phyloP scores from a whole-genome alignment of 2,113 vertebrate species.

The Epinephelus fuscoguttatus region DNA sequence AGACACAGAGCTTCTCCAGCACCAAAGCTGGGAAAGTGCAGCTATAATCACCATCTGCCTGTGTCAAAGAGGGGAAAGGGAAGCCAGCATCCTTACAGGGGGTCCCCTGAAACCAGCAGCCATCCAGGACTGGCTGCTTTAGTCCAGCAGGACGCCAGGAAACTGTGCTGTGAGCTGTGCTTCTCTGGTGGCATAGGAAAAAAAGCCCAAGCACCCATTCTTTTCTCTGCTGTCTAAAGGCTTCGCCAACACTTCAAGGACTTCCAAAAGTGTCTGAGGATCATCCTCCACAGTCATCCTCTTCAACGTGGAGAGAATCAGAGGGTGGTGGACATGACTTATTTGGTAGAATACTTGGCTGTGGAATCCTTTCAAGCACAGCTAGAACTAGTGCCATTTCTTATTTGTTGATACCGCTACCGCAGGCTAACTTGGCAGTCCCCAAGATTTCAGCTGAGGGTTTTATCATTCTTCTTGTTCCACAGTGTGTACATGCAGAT shows the following conservation, averaged over 20 bases:
- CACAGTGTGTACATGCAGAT: background rate
- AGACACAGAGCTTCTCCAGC: constrained; percentile 14
- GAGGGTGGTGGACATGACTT: background rate
- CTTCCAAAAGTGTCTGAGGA: constrained; percentile 9
- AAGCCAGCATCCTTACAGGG: constrained; percentile 24
- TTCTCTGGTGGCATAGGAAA: constrained; percentile 16
- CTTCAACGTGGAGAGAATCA: background rate
- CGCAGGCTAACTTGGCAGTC: background rate
- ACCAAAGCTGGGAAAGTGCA: constrained; percentile 26
- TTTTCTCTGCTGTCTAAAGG: background rate
- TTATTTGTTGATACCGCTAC: background rate
- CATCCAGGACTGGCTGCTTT: constrained; percentile 25
- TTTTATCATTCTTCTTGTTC: background rate
- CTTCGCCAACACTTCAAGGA: constrained; percentile 22
- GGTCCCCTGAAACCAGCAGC: constrained; percentile 14
- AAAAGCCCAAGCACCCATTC: constrained; percentile 22
- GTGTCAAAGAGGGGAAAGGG: constrained; percentile 13
- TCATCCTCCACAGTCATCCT: constrained; percentile 6
- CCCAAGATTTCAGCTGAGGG: background rate
- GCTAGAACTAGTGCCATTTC: background rate
- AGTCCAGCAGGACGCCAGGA: constrained; percentile 15
- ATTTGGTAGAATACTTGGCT: background rate
- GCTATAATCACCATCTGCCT: constrained; percentile 28
- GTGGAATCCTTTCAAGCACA: background rate
- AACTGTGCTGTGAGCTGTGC: constrained; percentile 22